Conservation (phyloP, 2,888 invertebrate species). For the Fabriciana adippe region DNA sequence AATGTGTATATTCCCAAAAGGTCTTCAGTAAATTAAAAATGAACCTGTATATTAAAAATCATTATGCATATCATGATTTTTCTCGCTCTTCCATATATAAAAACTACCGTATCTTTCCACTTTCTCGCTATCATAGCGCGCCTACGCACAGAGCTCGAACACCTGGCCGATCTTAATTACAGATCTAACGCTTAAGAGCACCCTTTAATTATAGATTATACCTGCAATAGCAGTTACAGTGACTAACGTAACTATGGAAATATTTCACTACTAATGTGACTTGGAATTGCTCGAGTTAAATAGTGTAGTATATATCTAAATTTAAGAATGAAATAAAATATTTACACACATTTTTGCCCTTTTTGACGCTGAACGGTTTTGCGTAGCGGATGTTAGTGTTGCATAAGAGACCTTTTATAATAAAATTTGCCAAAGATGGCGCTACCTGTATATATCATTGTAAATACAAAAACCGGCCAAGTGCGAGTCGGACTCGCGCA, state of each 20-base stretch:
- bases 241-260: slow-evolving; percentile 5
- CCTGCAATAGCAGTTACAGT: slow-evolving; percentile 13
- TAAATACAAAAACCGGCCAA: too few relatives aligned
- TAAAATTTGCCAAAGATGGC: too few relatives aligned
- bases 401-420: too few relatives aligned
- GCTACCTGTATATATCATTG: too few relatives aligned
- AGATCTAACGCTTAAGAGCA: slow-evolving; percentile 56
- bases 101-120: slow-evolving; percentile 6
- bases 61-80: neutral
- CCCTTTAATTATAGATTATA: slow-evolving; percentile 59
- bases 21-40: too few relatives aligned
- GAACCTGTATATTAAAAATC: too few relatives aligned
- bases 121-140: neutral
- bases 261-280: slow-evolving; percentile 18
- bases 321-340: too few relatives aligned
- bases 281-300: neutral
- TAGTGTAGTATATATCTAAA: neutral
- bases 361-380: too few relatives aligned
- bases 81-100: neutral
- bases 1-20: too few relatives aligned
- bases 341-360: too few relatives aligned
- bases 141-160: slow-evolving; percentile 41
- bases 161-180: slow-evolving; percentile 64
- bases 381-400: too few relatives aligned
- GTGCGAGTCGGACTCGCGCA: too few relatives aligned